Percentiles rank a stretch among this genome's conserved stretches.
phyloP scores from a whole-genome alignment of 2,888 invertebrate genomes.

The Chrysomela aeneicollis region DNA sequence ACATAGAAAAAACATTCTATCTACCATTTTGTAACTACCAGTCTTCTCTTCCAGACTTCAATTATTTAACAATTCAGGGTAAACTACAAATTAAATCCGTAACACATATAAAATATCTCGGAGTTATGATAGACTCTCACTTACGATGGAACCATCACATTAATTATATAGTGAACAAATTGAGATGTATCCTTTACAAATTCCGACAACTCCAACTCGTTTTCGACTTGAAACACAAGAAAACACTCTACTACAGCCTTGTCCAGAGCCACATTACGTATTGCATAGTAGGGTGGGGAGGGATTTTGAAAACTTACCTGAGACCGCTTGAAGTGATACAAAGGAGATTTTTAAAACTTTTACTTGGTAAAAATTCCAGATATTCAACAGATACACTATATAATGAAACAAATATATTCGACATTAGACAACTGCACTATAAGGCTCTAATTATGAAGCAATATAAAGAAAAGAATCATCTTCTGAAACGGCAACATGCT shows the following conservation, averaged over 20 bases:
- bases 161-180: background rate
- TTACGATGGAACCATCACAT: background rate
- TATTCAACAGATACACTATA: no score
- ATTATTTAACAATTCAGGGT: background rate
- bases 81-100: background rate
- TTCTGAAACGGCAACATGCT: background rate
- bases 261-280: no score
- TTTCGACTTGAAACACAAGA: no score
- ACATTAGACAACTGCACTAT: background rate
- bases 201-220: no score
- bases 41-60: slow-evolving; percentile 1
- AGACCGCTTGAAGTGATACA: no score
- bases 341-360: no score
- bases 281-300: no score
- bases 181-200: background rate
- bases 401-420: no score
- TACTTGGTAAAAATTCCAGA: no score
- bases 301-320: no score
- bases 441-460: background rate
- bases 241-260: no score
- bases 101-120: background rate
- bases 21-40: background rate
- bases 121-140: background rate
- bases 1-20: background rate
- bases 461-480: background rate